Evolutionary conservation across 2,113 vertebrate species (phyloP).

Genomic region (Centropus unirufus): DNA sequence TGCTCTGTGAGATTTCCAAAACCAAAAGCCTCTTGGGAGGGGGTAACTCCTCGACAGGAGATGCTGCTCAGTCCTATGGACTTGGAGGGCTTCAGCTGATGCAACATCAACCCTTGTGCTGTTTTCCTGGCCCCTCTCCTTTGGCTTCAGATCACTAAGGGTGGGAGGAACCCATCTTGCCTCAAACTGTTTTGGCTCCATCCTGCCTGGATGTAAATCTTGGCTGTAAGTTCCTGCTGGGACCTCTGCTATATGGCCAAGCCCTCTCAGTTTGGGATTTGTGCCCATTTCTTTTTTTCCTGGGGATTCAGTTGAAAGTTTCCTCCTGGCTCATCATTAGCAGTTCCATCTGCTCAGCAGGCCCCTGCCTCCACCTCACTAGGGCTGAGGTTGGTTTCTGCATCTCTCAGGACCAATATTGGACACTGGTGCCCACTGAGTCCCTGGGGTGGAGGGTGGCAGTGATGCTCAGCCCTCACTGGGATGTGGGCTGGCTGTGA

Average conservation of each 20-base stretch:
- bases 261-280: neutral
- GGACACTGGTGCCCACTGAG: fast-evolving
- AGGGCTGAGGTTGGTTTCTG: neutral
- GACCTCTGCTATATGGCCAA: neutral
- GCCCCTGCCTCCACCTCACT: fast-evolving
- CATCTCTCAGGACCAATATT: fast-evolving
- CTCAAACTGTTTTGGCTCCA: conserved; percentile 19
- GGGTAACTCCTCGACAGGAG: neutral
- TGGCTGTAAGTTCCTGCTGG: neutral
- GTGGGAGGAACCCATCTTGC: neutral
- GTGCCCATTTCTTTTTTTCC: neutral
- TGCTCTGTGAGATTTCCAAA: neutral
- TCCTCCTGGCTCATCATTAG: conserved; percentile 20
- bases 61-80: neutral
- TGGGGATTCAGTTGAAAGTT: conserved; percentile 19
- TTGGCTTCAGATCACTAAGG: neutral
- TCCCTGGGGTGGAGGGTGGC: neutral
- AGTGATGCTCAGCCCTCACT: neutral
- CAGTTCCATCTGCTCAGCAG: neutral
- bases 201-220: neutral
- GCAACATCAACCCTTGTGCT: neutral
- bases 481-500: neutral
- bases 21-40: fast-evolving
- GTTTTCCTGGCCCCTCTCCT: neutral
- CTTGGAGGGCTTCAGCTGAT: neutral